Evolutionary conservation across 2,888 invertebrate genomes (phyloP), one percentile per base, ranked within the genome.

Genomic region (Elgonia sp.): DNA sequence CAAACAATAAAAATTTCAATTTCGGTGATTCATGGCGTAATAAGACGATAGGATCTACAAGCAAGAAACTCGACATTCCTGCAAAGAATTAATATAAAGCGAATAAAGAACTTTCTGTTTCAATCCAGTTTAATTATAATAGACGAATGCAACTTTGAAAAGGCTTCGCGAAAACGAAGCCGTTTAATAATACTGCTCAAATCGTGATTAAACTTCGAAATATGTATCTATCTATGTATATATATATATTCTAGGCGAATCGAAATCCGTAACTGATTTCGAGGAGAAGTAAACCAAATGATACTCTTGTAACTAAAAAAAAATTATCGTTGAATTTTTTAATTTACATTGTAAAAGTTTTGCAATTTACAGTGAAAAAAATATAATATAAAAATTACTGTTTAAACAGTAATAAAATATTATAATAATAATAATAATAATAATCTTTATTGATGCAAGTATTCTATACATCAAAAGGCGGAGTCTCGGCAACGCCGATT

Each of bases 1-100:
- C 21, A 46, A 57, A 46, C 62, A 69, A 75, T 83, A 84, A 84
- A 69, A 70, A 53, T 70, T 84, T 76, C 73, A 73, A 42, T 82
- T 73, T 82, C 50, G 55, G 62, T 62, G 69, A 75, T 83, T 76
- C 69, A 75, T 65, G 57, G 37, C 67, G 75, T 76, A 69, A 75
- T 57, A 46, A 63, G 21, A 53, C 53, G 70, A 63, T 80, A 70
- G 69, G 46, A 60, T 63, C 18, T 37, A 37, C 42, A 42, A 20
- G 46, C 79, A 14, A n/a, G 8, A 20, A 69, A 20, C 55, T 65
- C 40, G 16, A 37, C 65, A 55, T 79, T 80, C 62, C 39, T 20
- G 12, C 4, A 14, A 29, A 20, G 53, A 73, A 83, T 83, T 65
- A 55, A 75, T 83, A 67, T 75, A 42, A 75, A 67, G 55, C 20